Evolutionary conservation across 2,888 invertebrate genomes (phyloP).

Genomic region (Nephrotoma flavescens): DNA sequence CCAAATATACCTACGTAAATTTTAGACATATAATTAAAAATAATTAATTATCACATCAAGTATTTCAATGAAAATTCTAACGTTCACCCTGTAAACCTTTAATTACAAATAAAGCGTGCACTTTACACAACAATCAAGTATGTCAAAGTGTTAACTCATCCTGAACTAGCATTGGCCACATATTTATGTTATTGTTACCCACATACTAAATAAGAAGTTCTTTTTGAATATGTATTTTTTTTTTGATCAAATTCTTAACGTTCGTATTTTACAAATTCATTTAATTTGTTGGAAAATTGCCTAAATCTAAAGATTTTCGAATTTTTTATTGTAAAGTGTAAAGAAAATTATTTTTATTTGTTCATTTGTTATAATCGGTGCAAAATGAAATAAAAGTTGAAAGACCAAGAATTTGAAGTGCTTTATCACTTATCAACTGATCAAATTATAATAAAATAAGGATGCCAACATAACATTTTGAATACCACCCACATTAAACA

Average conservation of each 20-base stretch:
- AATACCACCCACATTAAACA: no score
- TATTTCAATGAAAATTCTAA: not conserved
- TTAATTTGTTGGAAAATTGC: not conserved
- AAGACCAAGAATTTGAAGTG: not conserved
- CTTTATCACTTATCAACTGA: no score
- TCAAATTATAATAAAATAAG: no score
- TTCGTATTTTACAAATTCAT: not conserved
- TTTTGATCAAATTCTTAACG: not conserved
- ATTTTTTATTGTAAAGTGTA: not conserved
- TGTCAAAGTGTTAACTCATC: not conserved
- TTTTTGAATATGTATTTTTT: not conserved
- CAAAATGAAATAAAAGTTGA: not conserved
- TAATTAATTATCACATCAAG: not conserved
- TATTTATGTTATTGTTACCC: not conserved
- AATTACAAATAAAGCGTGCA: not conserved
- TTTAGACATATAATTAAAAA: not conserved
- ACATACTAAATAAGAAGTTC: not conserved
- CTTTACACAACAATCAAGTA: not conserved
- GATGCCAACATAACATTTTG: no score
- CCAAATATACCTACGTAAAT: no score
- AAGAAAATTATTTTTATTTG: not conserved
- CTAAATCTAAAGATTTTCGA: not conserved
- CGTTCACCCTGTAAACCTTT: not conserved
- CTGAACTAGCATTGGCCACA: not conserved
- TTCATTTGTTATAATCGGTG: not conserved